Evolutionary conservation across 2,113 vertebrate genomes (phyloP), one percentile per base, ranked within the genome.

Genomic region (Lepus americanus): DNA sequence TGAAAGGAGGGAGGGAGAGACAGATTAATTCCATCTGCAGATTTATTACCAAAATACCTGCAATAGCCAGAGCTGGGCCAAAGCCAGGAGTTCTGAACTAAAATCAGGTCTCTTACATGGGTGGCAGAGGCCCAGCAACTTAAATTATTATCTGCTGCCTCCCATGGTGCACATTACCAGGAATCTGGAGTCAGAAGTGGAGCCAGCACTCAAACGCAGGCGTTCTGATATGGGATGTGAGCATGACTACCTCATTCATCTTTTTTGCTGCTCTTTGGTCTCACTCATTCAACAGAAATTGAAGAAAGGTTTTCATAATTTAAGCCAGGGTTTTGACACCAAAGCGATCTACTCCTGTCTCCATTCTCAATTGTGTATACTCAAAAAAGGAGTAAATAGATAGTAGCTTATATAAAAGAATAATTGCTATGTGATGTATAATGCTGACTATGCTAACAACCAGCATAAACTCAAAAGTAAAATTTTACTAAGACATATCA

Each of bases 381-480:
- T 9, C 14, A 44, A 91, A 82, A 86, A 23, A 53, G 20, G 89
- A 59, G 39, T 27, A 5, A 29, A 14, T 11, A 49, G 55, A 13
- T 87, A 3, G 53, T 78, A 72, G 67, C 69, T 73, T 59, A 3
- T 70, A 79, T 11, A 31, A 87, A 70, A 72, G 22, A 89, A 70
- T 80, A 87, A 94, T 8, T 79, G 9, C 74, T n/a, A 49, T 39
- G n/a, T 33, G 36, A 77, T 86, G 27, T 73, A 31, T 85, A 64
- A 72, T 89, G 29, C 11, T 87, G 86, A 86, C 49, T 39, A 16
- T 94, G 22, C 23, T 88, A 79, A 82, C 82, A 89, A 5, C 5
- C 36, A 86, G 14, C 78, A 19, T 51, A 86, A 82, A 95, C 67
- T 44, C 19, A 81, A 72, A 81, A 23, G 25, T 81, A 91, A 86